phyloP scores from a whole-genome alignment of 1,140 invertebrate species.

The Drosophila ambigua region DNA sequence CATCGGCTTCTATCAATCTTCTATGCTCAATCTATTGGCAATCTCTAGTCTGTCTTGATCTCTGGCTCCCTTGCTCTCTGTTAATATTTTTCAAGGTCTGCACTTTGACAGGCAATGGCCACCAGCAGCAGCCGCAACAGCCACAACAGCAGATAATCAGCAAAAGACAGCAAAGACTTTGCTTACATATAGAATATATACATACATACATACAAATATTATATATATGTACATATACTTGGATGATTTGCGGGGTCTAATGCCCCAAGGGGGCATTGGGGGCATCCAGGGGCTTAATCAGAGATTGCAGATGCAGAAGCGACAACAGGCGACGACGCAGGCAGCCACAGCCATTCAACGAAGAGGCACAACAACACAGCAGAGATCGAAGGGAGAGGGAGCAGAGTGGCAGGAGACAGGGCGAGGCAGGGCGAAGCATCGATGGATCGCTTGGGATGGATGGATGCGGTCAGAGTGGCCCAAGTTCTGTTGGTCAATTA shows the following conservation, averaged over 20 bases:
- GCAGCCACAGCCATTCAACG: too few relatives aligned
- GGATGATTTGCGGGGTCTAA: slow-evolving; percentile 58
- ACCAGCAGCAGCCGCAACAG: slow-evolving; percentile 22
- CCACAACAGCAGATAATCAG: slow-evolving; percentile 43
- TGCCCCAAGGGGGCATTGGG: slow-evolving; percentile 34
- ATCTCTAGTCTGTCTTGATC: neutral
- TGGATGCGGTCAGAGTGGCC: slow-evolving; percentile 31
- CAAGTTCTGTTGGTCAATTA: slow-evolving; percentile 71
- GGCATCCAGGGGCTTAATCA: slow-evolving; percentile 47
- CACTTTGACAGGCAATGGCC: slow-evolving; percentile 53
- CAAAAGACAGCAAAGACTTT: slow-evolving; percentile 12
- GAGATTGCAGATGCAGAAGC: slow-evolving; percentile 57
- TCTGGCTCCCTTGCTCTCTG: slow-evolving; percentile 7
- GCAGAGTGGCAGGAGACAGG: neutral
- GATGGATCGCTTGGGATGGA: slow-evolving; percentile 41
- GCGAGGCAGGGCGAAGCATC: slow-evolving; percentile 42
- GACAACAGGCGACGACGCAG: slow-evolving; percentile 31
- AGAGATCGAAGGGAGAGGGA: neutral
- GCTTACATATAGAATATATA: slow-evolving; percentile 17
- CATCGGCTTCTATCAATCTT: too few relatives aligned
- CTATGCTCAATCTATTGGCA: slow-evolving; percentile 12
- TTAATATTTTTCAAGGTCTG: slow-evolving; percentile 51
- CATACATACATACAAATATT: neutral
- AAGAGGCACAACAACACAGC: slow-evolving; percentile 19
- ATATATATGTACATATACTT: slow-evolving; percentile 23